Percentiles rank a stretch among this genome's conserved stretches.
Evolutionary conservation across 1,140 invertebrate genomes (phyloP).

Genomic region (Cydia amplana): DNA sequence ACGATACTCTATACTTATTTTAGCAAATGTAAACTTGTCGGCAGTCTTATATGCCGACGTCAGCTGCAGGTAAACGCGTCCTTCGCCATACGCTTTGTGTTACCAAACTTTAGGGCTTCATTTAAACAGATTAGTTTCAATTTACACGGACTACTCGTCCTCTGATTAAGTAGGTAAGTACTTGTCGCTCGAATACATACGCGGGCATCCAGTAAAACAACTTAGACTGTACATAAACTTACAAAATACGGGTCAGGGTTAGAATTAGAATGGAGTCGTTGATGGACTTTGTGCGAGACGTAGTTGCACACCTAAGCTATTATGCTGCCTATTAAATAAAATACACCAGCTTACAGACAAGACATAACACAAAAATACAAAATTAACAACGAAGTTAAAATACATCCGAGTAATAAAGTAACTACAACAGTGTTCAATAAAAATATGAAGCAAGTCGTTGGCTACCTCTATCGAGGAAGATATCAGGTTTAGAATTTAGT

Average conservation of each 20-base stretch:
- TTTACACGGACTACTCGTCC: constrained; percentile 21
- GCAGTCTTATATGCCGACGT: not conserved
- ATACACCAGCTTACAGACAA: not conserved
- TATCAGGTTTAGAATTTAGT: no score
- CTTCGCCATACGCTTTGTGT: constrained; percentile 17
- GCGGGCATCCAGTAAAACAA: constrained; percentile 3
- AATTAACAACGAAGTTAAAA: no score
- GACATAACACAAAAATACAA: no score
- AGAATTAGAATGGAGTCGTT: constrained; percentile 11
- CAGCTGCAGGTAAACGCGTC: not conserved
- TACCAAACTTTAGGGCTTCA: constrained; percentile 28
- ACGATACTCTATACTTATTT: not conserved
- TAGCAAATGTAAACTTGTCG: not conserved
- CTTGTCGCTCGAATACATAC: not conserved
- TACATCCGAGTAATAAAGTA: no score
- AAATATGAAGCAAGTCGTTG: no score
- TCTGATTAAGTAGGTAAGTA: constrained; percentile 25
- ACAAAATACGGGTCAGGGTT: constrained; percentile 18
- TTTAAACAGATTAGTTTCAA: constrained; percentile 31
- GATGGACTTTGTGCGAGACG: constrained; percentile 15
- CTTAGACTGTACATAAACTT: constrained; percentile 1
- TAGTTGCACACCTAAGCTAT: not conserved
- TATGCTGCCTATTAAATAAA: no score
- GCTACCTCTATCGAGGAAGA: no score
- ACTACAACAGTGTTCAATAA: no score